Evolutionary conservation across 2,113 vertebrate species (phyloP).

Genomic region (Haplotaxodon microlepis): DNA sequence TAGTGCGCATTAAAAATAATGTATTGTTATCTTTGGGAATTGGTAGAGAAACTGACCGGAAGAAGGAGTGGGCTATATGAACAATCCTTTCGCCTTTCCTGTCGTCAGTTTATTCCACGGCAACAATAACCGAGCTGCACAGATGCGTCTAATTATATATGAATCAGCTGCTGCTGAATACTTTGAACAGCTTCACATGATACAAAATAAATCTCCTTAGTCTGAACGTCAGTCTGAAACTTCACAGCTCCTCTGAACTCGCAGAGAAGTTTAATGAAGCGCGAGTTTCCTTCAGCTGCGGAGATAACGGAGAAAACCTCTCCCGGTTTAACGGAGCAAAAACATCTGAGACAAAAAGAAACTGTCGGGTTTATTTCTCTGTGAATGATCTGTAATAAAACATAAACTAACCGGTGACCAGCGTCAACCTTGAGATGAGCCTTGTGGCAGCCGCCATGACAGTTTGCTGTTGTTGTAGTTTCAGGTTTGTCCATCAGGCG

Average conservation of each 20-base stretch:
- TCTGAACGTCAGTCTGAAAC: fast-evolving
- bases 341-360: not conserved
- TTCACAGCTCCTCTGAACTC: fast-evolving
- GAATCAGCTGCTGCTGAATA: not conserved
- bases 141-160: not conserved
- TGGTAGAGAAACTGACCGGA: not conserved
- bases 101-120: not conserved
- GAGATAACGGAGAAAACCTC: not conserved
- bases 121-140: fast-evolving
- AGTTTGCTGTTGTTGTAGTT: slow-evolving; percentile 1
- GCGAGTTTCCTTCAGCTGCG: not conserved
- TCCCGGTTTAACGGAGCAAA: not conserved
- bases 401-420: slow-evolving; percentile 67
- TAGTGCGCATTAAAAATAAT: fast-evolving
- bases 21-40: not conserved
- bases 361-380: not conserved
- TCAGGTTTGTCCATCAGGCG: not conserved
- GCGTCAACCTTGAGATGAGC: slow-evolving; percentile 65
- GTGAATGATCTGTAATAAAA: fast-evolving
- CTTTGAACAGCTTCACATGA: fast-evolving
- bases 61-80: fast-evolving
- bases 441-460: slow-evolving; percentile 61
- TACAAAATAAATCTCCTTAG: fast-evolving
- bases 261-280: not conserved
- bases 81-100: not conserved